Conservation (phyloP, 2,888 invertebrate species). For the Emmelina monodactyla region DNA sequence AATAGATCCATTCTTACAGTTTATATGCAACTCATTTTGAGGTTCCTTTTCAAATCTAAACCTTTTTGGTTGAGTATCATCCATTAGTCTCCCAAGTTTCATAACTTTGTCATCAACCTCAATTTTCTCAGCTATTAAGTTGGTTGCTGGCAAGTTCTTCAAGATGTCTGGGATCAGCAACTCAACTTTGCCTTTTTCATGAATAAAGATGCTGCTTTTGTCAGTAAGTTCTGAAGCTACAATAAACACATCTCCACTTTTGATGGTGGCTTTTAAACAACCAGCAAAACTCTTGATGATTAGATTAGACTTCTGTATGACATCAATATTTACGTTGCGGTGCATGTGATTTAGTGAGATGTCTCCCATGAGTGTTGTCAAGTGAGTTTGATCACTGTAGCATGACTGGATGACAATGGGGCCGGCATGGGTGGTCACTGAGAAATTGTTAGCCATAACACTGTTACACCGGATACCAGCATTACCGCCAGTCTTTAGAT, state of each 20-base stretch:
- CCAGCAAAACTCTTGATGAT: conserved; percentile 52
- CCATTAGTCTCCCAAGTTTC: conserved; percentile 53
- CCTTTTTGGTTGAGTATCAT: conserved; percentile 51
- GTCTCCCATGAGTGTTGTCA: conserved; percentile 54
- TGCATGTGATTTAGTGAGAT: conserved; percentile 44
- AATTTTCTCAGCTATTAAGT: conserved; percentile 58
- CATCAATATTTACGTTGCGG: conserved; percentile 47
- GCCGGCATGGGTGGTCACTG: conserved; percentile 47
- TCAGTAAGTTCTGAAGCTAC: conserved; percentile 47
- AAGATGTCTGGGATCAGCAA: conserved; percentile 46
- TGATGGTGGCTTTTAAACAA: conserved; percentile 47
- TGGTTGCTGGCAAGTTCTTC: conserved; percentile 50
- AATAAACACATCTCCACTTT: conserved; percentile 56
- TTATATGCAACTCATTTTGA: conserved; percentile 51
- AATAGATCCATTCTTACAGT: conserved; percentile 61
- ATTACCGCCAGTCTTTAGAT: conserved; percentile 45
- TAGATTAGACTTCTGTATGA: conserved; percentile 54
- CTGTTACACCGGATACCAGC: conserved; percentile 48
- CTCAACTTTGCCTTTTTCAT: conserved; percentile 58
- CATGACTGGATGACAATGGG: conserved; percentile 51
- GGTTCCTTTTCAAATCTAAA: conserved; percentile 53
- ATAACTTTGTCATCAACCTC: conserved; percentile 51
- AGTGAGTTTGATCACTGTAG: conserved; percentile 53
- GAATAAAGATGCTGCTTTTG: conserved; percentile 59
- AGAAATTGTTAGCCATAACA: conserved; percentile 46